Evolutionary conservation across 2,888 invertebrate species (phyloP).

Genomic region (Iphiclides podalirius): DNA sequence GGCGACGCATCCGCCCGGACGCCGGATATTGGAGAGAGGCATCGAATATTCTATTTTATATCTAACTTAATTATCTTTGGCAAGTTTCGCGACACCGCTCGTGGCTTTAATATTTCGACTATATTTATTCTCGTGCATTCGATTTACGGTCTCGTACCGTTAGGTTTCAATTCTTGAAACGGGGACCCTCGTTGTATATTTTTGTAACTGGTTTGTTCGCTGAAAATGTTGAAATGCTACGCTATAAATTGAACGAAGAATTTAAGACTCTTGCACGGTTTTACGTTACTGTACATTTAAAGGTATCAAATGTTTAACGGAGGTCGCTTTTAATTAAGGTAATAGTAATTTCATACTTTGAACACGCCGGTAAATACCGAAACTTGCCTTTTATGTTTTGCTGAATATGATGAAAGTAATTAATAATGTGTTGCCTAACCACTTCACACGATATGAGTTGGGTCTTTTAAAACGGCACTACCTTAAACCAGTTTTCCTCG

Average conservation of each 20-base stretch:
- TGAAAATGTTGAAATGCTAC: not conserved
- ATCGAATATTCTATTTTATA: constrained; percentile 71
- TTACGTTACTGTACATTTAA: not conserved
- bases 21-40: constrained; percentile 59
- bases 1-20: constrained; percentile 45
- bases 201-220: constrained; percentile 1
- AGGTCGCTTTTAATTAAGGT: not conserved
- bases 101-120: constrained; percentile 29
- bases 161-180: constrained; percentile 9
- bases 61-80: constrained; percentile 70
- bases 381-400: no score
- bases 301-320: not conserved
- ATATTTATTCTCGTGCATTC: constrained; percentile 17
- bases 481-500: no score
- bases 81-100: constrained; percentile 54
- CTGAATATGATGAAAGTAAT: no score
- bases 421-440: no score
- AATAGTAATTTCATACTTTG: no score
- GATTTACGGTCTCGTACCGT: constrained; percentile 8
- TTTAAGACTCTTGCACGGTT: not conserved
- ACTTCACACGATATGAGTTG: no score
- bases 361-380: no score
- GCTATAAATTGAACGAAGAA: no score
- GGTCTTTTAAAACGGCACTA: no score
- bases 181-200: not conserved